These are phyloP conservation scores for Drosophila nikananu DNA, from an alignment of 1,140 invertebrate genomes.

Conservation along the genomic window DNA sequence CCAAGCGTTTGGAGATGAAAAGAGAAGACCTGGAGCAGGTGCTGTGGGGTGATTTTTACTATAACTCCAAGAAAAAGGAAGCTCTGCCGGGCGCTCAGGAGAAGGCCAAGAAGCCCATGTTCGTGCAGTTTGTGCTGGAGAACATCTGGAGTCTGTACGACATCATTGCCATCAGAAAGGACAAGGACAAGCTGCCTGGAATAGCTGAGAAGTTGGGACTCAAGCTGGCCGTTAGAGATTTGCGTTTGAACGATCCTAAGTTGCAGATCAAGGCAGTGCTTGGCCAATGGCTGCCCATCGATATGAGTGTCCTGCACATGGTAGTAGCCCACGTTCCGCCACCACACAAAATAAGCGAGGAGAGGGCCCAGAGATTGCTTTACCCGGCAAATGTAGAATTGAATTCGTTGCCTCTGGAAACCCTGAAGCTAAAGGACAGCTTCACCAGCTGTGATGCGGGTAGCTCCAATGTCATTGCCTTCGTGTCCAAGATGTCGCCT, in stretches of 20 bases:
- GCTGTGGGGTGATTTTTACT: conserved; percentile 98
- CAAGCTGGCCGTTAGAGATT: conserved; percentile 91
- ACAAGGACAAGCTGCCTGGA: conserved; percentile 92
- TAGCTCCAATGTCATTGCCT: conserved; percentile 92
- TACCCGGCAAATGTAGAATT: conserved; percentile 90
- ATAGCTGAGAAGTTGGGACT: conserved; percentile 94
- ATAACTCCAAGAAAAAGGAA: conserved; percentile 94
- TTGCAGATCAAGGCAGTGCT: conserved; percentile 93
- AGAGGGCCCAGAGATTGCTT: conserved; percentile 92
- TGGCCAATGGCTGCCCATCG: conserved; percentile 95
- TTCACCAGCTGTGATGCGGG: conserved; percentile 91
- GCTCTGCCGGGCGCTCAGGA: conserved; percentile 96
- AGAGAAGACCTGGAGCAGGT: conserved; percentile 90
- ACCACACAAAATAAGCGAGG: conserved; percentile 91
- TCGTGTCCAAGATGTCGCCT: conserved; percentile 92
- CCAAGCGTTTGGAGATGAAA: conserved; percentile 90
- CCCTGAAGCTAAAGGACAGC: conserved; percentile 90
- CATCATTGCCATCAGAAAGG: conserved; percentile 91
- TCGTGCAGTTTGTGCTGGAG: conserved; percentile 97
- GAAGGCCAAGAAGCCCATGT: conserved; percentile 97
- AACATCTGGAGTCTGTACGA: conserved; percentile 98
- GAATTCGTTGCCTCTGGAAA: conserved; percentile 89
- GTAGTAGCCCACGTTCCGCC: conserved; percentile 93
- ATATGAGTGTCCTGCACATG: conserved; percentile 92
- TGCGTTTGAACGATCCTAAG: conserved; percentile 92